These are phyloP conservation scores for Apogon talboti DNA, from an alignment of 2,797 vertebrate genomes.

Conservation along the genomic window DNA sequence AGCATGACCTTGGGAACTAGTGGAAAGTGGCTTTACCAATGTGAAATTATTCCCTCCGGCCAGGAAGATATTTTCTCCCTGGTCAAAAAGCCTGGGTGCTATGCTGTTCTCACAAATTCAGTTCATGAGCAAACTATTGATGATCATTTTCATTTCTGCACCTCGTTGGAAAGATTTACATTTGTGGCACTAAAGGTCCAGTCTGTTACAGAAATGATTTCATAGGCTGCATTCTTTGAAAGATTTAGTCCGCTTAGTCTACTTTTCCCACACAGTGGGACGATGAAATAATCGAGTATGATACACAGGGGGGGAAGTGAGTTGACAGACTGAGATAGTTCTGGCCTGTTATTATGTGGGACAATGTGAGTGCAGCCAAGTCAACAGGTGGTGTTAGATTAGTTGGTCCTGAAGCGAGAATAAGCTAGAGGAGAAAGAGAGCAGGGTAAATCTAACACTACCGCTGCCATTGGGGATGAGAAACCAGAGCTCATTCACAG, in stretches of 20 bases:
- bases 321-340: slow-evolving; percentile 59
- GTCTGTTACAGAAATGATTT: slow-evolving; percentile 40
- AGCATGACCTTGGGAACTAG: slow-evolving; percentile 75
- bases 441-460: slow-evolving; percentile 53
- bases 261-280: slow-evolving; percentile 59
- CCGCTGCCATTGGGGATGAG: slow-evolving; percentile 31
- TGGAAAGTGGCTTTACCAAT: slow-evolving; percentile 61
- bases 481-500: slow-evolving; percentile 65
- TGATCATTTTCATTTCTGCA: slow-evolving; percentile 29
- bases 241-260: slow-evolving; percentile 41
- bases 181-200: slow-evolving; percentile 1
- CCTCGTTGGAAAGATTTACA: slow-evolving; percentile 8
- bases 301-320: slow-evolving; percentile 26
- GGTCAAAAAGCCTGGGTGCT: not conserved
- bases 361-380: slow-evolving; percentile 66
- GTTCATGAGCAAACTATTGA: slow-evolving; percentile 9
- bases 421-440: slow-evolving; percentile 38
- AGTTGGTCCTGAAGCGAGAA: slow-evolving; percentile 70
- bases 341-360: slow-evolving; percentile 65
- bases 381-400: slow-evolving; percentile 81
- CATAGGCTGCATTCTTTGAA: slow-evolving; percentile 31
- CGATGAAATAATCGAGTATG: slow-evolving; percentile 55
- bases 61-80: not conserved
- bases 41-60: slow-evolving; percentile 49
- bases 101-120: slow-evolving; percentile 29